These are phyloP conservation scores for Mustela nigripes DNA, from an alignment of 2,113 vertebrate species.

Conservation along the genomic window DNA sequence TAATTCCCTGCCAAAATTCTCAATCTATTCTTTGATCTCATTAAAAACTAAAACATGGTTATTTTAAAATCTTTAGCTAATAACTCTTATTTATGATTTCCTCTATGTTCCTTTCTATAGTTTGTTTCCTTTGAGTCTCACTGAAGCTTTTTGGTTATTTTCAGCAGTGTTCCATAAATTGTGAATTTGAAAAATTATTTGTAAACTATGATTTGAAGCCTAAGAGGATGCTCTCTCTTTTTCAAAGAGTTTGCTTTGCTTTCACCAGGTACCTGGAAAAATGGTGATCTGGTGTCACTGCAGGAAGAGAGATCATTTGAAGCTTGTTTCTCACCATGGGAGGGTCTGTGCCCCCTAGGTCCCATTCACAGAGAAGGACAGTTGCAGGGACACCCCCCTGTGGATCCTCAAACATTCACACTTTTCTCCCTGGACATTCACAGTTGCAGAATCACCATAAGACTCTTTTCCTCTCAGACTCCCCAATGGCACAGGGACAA, in stretches of 20 bases:
- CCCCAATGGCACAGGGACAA: not conserved
- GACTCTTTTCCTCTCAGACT: not conserved
- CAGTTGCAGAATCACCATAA: not conserved
- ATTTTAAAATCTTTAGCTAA: not conserved
- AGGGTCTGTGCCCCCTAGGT: accelerated
- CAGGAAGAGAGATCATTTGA: not conserved
- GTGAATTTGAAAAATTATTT: not conserved
- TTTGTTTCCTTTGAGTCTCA: not conserved
- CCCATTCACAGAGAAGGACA: accelerated
- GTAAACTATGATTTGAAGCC: not conserved
- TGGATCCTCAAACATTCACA: not conserved
- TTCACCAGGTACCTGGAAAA: not conserved
- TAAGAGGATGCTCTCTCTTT: not conserved
- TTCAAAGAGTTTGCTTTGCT: not conserved
- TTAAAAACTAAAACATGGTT: not conserved
- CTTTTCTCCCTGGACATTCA: not conserved
- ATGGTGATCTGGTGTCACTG: not conserved
- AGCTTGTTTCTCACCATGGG: not conserved
- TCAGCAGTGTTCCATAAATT: not conserved
- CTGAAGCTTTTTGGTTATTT: not conserved
- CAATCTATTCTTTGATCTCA: not conserved
- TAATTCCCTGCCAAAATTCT: not conserved
- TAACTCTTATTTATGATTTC: not conserved
- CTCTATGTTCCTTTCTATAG: not conserved
- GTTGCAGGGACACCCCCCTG: accelerated